These are phyloP conservation scores for Sakesphorus luctuosus DNA, from an alignment of 2,113 vertebrate genomes.

Conservation along the genomic window DNA sequence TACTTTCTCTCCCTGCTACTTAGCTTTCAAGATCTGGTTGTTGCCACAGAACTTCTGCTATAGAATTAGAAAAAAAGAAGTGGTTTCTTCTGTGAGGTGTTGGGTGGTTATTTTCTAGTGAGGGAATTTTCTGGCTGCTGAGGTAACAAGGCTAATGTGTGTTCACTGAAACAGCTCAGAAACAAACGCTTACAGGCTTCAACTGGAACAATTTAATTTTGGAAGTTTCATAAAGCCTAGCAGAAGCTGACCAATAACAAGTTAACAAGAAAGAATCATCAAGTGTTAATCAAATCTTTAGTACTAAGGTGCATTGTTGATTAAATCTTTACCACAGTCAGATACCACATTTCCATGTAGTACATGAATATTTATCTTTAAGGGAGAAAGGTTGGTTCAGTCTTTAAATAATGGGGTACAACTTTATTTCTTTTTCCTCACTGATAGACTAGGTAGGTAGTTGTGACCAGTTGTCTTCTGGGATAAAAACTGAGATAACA, in stretches of 20 bases:
- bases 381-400: background rate
- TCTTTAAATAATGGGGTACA: conserved; percentile 18
- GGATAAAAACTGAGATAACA: background rate
- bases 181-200: background rate
- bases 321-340: background rate
- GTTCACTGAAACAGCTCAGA: background rate
- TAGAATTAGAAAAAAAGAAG: background rate
- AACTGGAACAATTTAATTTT: background rate
- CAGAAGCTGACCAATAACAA: background rate
- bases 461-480: background rate
- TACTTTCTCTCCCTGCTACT: background rate
- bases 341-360: background rate
- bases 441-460: background rate
- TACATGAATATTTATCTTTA: background rate
- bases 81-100: background rate
- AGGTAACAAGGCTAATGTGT: background rate
- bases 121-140: background rate
- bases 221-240: background rate
- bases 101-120: background rate
- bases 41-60: background rate
- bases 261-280: background rate
- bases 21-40: background rate
- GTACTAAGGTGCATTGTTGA: background rate
- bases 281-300: background rate
- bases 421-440: background rate